A percentile compares a stretch with the other conserved stretches of the same genome.
Conservation (phyloP, 1,140 invertebrate species). For the Pseudomyrmex flavicornis region DNA sequence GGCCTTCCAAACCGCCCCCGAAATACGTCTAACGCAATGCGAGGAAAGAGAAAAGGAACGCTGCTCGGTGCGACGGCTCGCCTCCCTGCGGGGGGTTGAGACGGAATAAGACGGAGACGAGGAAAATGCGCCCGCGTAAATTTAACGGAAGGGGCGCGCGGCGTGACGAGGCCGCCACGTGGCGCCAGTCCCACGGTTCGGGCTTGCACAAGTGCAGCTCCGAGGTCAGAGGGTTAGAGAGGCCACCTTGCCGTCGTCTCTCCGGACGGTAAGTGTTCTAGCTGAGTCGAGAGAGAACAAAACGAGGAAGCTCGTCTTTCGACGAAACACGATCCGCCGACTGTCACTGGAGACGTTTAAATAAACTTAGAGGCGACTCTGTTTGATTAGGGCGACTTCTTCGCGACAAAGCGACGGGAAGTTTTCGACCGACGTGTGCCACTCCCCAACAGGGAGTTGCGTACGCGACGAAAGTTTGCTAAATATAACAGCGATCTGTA, state of each 20-base stretch:
- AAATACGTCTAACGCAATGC: slow-evolving; percentile 65
- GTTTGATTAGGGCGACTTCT: slow-evolving; percentile 44
- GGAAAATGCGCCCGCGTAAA: slow-evolving; percentile 75
- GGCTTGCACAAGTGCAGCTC: slow-evolving; percentile 73
- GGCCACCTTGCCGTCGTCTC: background rate
- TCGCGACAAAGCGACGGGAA: slow-evolving; percentile 12
- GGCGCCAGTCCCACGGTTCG: slow-evolving; percentile 78
- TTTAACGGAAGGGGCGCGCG: slow-evolving; percentile 59
- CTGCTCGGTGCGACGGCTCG: slow-evolving; percentile 23
- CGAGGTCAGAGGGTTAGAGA: slow-evolving; percentile 67
- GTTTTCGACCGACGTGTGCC: slow-evolving; percentile 10
- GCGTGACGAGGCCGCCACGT: slow-evolving; percentile 74
- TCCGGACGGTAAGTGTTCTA: slow-evolving; percentile 17
- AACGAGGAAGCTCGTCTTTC: slow-evolving; percentile 53
- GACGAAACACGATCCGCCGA: slow-evolving; percentile 46
- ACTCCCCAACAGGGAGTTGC: slow-evolving; percentile 9
- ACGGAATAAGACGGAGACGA: slow-evolving; percentile 63
- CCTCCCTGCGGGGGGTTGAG: slow-evolving; percentile 34
- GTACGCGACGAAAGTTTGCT: slow-evolving; percentile 32
- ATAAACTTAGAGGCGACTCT: slow-evolving; percentile 45
- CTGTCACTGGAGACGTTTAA: slow-evolving; percentile 57
- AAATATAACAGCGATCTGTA: slow-evolving; percentile 3
- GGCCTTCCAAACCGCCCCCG: slow-evolving; percentile 49
- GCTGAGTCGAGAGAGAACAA: slow-evolving; percentile 20
- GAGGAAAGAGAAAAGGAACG: slow-evolving; percentile 53